Evolutionary conservation across 1,140 invertebrate genomes (phyloP).

Genomic region (Hypsibius dujardini): DNA sequence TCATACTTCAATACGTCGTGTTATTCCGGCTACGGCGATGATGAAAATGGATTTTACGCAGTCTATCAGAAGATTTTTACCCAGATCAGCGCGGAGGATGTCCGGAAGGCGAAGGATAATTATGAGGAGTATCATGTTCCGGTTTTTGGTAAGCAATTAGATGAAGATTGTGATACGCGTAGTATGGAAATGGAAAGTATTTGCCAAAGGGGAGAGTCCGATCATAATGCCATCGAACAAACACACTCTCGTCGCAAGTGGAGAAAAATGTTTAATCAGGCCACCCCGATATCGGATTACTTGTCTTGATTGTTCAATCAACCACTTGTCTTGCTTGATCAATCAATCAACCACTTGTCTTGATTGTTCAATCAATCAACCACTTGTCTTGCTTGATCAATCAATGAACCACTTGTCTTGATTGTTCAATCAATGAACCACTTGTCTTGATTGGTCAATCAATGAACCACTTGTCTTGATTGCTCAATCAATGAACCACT

Average conservation of each 20-base stretch:
- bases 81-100: slow-evolving; percentile 66
- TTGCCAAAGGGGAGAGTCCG: not conserved
- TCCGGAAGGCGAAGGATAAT: slow-evolving; percentile 52
- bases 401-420: not conserved
- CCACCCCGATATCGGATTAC: no score
- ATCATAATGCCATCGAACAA: no score
- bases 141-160: slow-evolving; percentile 56
- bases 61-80: slow-evolving; percentile 75
- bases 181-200: not conserved
- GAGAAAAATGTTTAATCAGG: not conserved
- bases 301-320: no score
- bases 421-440: no score
- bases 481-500: no score
- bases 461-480: no score
- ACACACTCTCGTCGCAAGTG: no score
- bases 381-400: not conserved
- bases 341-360: no score
- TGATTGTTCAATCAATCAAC: not conserved
- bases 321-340: no score
- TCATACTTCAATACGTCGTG: slow-evolving; percentile 72
- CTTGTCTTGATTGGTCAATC: no score
- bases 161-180: not conserved
- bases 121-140: slow-evolving; percentile 52
- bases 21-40: slow-evolving; percentile 72
- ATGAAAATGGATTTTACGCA: slow-evolving; percentile 68